Evolutionary conservation across 2,797 vertebrate genomes (phyloP).

Genomic region (Cryptoprocta ferox): DNA sequence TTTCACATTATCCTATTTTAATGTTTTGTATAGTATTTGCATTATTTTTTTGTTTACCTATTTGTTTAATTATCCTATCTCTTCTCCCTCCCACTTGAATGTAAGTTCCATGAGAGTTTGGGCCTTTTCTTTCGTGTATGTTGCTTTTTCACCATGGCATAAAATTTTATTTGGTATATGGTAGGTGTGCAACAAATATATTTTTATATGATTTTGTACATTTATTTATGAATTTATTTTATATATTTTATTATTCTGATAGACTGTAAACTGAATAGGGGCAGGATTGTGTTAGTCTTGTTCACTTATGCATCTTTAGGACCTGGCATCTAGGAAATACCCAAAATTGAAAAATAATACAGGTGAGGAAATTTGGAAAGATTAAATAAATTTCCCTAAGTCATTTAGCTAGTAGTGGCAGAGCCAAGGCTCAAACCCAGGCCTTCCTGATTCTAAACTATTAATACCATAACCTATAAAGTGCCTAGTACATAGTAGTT

Average conservation of each 20-base stretch:
- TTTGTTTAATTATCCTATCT: not conserved
- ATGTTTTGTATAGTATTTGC: not conserved
- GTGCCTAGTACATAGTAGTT: not conserved
- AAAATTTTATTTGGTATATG: conserved; percentile 1
- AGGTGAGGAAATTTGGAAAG: conserved; percentile 14
- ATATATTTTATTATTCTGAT: not conserved
- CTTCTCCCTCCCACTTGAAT: not conserved
- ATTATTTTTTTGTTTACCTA: not conserved
- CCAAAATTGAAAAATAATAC: conserved; percentile 16
- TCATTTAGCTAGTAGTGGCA: not conserved
- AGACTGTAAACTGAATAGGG: not conserved
- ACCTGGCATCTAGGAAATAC: not conserved
- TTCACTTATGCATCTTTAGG: not conserved
- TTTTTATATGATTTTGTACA: not conserved
- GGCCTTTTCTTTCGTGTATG: conserved; percentile 1
- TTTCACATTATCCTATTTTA: not conserved
- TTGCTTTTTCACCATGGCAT: not conserved
- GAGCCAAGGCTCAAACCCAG: not conserved
- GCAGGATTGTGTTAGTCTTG: not conserved
- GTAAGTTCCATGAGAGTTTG: not conserved
- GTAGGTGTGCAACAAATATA: not conserved
- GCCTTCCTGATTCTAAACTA: conserved; percentile 20
- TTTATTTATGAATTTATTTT: not conserved
- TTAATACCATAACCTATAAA: not conserved
- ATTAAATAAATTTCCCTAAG: not conserved